Evolutionary conservation across 2,888 invertebrate species (phyloP).

Genomic region (Drosophila mimica): DNA sequence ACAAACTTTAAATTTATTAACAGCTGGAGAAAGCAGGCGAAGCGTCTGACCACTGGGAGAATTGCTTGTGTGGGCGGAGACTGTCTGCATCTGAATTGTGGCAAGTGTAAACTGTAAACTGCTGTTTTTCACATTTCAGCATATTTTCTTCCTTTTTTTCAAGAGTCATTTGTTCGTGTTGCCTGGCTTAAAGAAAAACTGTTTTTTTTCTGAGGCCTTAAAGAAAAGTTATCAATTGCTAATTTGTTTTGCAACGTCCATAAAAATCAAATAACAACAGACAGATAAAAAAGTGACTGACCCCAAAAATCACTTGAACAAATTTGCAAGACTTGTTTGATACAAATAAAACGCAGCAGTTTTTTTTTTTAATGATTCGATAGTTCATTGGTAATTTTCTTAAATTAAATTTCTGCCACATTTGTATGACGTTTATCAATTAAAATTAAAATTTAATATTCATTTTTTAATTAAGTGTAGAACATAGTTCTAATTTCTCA

Average conservation of each 20-base stretch:
- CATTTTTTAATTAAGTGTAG: not conserved
- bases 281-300: not conserved
- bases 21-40: conserved; percentile 56
- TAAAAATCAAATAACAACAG: not conserved
- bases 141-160: conserved; percentile 46
- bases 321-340: not conserved
- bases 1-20: conserved; percentile 78
- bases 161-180: not conserved
- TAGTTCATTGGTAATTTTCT: no score
- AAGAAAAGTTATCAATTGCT: not conserved
- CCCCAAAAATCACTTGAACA: not conserved
- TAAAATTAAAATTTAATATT: not conserved
- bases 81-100: conserved; percentile 50
- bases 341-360: not conserved
- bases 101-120: conserved; percentile 52
- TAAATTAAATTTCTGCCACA: no score
- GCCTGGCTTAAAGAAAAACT: not conserved
- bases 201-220: not conserved
- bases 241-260: not conserved
- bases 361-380: no score
- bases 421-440: not conserved
- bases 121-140: conserved; percentile 59
- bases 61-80: conserved; percentile 27
- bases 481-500: not conserved
- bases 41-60: conserved; percentile 47